Conservation (phyloP, 2,797 vertebrate species). For the Discoglossus pictus region DNA sequence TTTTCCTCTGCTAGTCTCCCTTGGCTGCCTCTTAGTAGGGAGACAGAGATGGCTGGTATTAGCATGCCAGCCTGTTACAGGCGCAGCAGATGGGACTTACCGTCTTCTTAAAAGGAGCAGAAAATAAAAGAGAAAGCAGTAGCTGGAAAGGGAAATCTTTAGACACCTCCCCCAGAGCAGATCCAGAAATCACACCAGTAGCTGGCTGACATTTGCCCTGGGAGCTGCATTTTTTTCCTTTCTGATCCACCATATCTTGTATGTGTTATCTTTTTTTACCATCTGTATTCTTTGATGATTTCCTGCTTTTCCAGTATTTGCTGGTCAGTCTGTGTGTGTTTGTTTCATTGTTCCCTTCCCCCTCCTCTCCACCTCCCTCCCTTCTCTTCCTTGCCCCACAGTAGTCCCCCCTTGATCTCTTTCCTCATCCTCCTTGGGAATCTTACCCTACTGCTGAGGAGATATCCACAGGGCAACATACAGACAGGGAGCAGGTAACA, state of each 20-base stretch:
- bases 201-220: constrained; percentile 1
- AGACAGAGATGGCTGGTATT: constrained; percentile 5
- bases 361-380: background rate
- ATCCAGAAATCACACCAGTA: background rate
- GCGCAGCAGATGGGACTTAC: constrained; percentile 42
- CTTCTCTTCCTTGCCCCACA: background rate
- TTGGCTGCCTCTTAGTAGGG: background rate
- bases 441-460: background rate
- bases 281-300: background rate
- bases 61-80: constrained; percentile 40
- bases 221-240: background rate
- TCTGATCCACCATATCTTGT: constrained; percentile 5
- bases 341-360: background rate
- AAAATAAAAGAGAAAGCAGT: constrained; percentile 3
- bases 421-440: background rate
- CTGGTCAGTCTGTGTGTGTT: background rate
- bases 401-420: too few species aligned
- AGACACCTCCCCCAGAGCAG: background rate
- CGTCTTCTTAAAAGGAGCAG: background rate
- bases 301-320: constrained; percentile 27
- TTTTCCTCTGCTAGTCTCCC: background rate
- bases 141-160: background rate
- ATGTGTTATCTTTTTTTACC: background rate
- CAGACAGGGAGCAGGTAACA: background rate
- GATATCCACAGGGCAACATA: background rate